phyloP scores from a whole-genome alignment of 2,888 invertebrate genomes.

The Podotricha telesiphe region DNA sequence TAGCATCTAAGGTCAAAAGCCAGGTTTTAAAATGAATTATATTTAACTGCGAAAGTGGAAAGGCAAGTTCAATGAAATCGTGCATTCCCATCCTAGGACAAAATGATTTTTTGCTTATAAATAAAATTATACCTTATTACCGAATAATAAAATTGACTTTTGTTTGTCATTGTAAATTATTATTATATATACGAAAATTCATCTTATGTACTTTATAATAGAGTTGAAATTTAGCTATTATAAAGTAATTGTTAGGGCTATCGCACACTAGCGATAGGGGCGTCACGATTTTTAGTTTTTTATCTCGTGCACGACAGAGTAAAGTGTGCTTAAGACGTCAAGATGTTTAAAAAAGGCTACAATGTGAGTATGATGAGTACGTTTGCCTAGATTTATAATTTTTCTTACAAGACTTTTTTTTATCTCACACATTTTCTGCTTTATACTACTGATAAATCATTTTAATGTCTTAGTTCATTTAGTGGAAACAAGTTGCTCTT shows the following conservation, averaged over 20 bases:
- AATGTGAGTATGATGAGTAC: slow-evolving; percentile 19
- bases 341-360: slow-evolving; percentile 31
- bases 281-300: slow-evolving; percentile 42
- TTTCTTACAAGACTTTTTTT: background rate
- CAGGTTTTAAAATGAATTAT: slow-evolving; percentile 39
- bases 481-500: too few species aligned
- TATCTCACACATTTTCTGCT: background rate
- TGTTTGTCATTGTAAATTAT: background rate
- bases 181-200: background rate
- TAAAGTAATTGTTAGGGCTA: slow-evolving; percentile 35
- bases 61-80: slow-evolving; percentile 53
- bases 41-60: slow-evolving; percentile 50
- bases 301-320: slow-evolving; percentile 37
- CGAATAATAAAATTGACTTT: background rate
- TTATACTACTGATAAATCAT: too few species aligned
- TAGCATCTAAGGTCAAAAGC: slow-evolving; percentile 38
- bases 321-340: slow-evolving; percentile 37
- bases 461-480: too few species aligned
- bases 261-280: slow-evolving; percentile 39
- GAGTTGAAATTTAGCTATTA: background rate
- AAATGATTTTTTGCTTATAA: slow-evolving; percentile 33
- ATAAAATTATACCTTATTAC: slow-evolving; percentile 19
- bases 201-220: background rate
- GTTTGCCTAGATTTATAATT: slow-evolving; percentile 9
- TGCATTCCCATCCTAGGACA: slow-evolving; percentile 48